Conservation (phyloP, 64 coral and sea anemone genomes). For the Astreopora myriophthalma region DNA sequence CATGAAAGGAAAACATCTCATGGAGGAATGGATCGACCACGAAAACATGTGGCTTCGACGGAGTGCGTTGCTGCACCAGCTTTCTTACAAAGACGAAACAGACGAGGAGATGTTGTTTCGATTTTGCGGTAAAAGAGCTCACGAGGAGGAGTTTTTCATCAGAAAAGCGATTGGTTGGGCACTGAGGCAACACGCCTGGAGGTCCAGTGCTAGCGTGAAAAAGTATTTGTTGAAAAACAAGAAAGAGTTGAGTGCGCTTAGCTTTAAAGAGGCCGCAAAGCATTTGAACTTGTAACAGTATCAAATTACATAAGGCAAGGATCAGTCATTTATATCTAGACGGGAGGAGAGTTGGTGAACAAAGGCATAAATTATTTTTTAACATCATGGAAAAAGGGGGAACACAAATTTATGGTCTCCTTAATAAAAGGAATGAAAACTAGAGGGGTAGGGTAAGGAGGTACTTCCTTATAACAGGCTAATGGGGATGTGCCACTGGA, state of each 20-base stretch:
- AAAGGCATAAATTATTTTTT: no score
- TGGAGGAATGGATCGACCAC: slow-evolving; percentile 92
- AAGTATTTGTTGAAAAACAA: slow-evolving; percentile 81
- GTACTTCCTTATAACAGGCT: no score
- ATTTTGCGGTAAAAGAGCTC: slow-evolving; percentile 75
- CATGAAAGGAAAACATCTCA: slow-evolving; percentile 49
- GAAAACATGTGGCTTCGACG: slow-evolving; percentile 99
- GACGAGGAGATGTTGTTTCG: slow-evolving; percentile 84
- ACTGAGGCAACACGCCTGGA: slow-evolving; percentile 73
- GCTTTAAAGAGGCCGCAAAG: slow-evolving; percentile 85
- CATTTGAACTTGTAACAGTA: neutral
- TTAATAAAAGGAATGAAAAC: no score
- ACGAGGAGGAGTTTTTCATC: slow-evolving; percentile 98
- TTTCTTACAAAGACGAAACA: slow-evolving; percentile 79
- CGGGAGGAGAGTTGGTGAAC: no score
- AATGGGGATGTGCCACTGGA: no score
- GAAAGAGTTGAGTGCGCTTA: slow-evolving; percentile 71
- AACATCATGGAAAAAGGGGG: no score
- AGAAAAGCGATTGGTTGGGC: slow-evolving; percentile 96
- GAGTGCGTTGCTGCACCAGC: slow-evolving; percentile 88
- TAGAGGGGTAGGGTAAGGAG: no score
- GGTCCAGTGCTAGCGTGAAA: slow-evolving; percentile 56
- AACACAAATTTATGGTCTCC: no score
- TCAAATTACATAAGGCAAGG: neutral
- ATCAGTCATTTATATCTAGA: no score